A percentile compares a stretch with the other conserved stretches of the same genome.
Conservation (phyloP, 2,888 invertebrate species). For the Mamestra brassicae region DNA sequence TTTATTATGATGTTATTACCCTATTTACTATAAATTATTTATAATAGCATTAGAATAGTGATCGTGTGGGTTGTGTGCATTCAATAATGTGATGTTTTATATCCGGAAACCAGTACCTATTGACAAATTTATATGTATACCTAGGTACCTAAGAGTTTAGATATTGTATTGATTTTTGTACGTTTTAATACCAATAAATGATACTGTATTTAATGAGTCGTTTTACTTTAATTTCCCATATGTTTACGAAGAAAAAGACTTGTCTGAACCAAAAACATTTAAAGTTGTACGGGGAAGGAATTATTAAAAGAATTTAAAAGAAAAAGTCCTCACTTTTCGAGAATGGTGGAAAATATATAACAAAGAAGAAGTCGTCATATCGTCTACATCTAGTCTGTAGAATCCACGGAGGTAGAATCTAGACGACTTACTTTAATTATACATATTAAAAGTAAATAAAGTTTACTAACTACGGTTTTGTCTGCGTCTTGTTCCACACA, state of each 20-base stretch:
- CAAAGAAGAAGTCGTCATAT: too few relatives aligned
- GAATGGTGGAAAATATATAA: too few relatives aligned
- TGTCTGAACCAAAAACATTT: not conserved
- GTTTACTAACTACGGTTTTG: too few relatives aligned
- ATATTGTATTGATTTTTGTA: constrained; percentile 59
- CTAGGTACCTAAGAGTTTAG: constrained; percentile 1
- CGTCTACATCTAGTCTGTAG: too few relatives aligned
- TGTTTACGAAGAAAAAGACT: not conserved
- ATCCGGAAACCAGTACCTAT: constrained; percentile 31
- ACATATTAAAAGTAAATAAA: too few relatives aligned
- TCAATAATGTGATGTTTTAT: constrained; percentile 45
- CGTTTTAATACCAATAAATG: constrained; percentile 64
- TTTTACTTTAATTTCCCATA: constrained; percentile 2
- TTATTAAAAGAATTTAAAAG: not conserved
- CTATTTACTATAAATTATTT: constrained; percentile 23
- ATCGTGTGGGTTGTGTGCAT: constrained; percentile 60
- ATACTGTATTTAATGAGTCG: constrained; percentile 13
- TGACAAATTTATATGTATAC: constrained; percentile 34
- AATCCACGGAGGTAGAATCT: too few relatives aligned
- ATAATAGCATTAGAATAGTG: constrained; percentile 46
- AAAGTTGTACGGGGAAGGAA: not conserved
- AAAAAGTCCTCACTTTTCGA: too few relatives aligned
- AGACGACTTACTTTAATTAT: too few relatives aligned
- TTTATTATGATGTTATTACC: constrained; percentile 4
- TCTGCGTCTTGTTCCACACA: not conserved